Percentiles rank a stretch among this genome's conserved stretches.
Conservation (phyloP, 2,888 invertebrate genomes). For the Dromius quadrimaculatus region DNA sequence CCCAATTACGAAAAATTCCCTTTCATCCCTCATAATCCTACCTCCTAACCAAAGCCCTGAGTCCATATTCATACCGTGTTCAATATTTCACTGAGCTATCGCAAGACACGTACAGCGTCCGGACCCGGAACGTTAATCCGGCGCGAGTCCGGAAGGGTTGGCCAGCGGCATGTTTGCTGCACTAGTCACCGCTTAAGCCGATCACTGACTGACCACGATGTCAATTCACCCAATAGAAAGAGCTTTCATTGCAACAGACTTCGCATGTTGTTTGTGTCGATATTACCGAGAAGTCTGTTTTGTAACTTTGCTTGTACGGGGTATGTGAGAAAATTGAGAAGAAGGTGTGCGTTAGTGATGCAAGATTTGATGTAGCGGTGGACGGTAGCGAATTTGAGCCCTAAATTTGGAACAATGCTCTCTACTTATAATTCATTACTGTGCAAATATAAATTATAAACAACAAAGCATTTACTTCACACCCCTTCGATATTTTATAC, state of each 20-base stretch:
- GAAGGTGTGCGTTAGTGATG: not conserved
- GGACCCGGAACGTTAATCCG: conserved; percentile 38
- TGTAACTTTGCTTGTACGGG: too few relatives aligned
- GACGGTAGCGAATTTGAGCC: not conserved
- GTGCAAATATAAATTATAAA: conserved; percentile 24
- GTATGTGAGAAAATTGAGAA: not conserved
- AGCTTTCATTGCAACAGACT: not conserved
- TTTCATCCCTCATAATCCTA: conserved; percentile 29
- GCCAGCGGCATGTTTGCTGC: conserved; percentile 24
- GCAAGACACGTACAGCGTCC: conserved; percentile 21
- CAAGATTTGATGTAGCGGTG: not conserved
- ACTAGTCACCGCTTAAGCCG: conserved; percentile 41
- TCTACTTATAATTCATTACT: conserved; percentile 15
- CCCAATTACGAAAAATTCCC: conserved; percentile 21
- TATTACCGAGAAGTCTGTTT: too few relatives aligned
- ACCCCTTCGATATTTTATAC: conserved; percentile 27
- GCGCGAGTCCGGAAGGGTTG: conserved; percentile 31
- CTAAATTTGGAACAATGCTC: not conserved
- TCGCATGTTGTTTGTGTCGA: not conserved
- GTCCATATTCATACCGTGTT: not conserved
- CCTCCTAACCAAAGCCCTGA: not conserved
- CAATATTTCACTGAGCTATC: conserved; percentile 17
- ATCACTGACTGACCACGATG: conserved; percentile 6
- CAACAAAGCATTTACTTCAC: not conserved
- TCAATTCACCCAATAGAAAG: too few relatives aligned